These are phyloP conservation scores for Zosterops japonicus DNA, from an alignment of 2,113 vertebrate species.

Conservation along the genomic window DNA sequence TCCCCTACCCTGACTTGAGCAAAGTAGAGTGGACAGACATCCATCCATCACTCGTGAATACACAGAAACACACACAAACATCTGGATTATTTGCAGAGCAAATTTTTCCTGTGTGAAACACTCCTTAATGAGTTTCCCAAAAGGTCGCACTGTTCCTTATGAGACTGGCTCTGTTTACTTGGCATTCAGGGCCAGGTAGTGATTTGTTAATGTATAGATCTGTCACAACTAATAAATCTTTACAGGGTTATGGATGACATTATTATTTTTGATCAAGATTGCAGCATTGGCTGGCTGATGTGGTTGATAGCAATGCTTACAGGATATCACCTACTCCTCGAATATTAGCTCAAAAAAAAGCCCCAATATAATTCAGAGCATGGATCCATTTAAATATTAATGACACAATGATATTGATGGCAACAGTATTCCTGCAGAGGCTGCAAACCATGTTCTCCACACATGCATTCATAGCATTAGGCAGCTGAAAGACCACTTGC, in stretches of 20 bases:
- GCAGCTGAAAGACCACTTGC: neutral
- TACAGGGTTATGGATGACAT: conserved; percentile 63
- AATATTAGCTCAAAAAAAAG: conserved; percentile 19
- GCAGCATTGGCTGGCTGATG: conserved; percentile 20
- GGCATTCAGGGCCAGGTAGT: conserved; percentile 30
- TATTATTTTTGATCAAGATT: conserved; percentile 73
- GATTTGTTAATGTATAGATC: conserved; percentile 65
- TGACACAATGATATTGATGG: conserved; percentile 22
- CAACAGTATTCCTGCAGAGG: neutral
- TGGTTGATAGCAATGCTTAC: conserved; percentile 19
- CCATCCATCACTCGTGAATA: fast-evolving
- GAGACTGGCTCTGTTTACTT: neutral
- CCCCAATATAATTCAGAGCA: conserved; percentile 28
- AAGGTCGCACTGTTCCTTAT: neutral
- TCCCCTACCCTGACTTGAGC: neutral
- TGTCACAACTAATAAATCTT: conserved; percentile 70
- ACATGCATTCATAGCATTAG: neutral
- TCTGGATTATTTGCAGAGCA: neutral
- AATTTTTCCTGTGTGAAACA: neutral
- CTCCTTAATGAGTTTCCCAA: neutral
- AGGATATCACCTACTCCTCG: neutral
- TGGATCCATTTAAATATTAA: conserved; percentile 64
- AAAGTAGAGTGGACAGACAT: neutral
- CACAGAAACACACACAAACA: neutral
- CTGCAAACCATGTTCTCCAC: neutral